Base-by-base conservation (phyloP, 2,113 vertebrate species). In the Lycocorax pyrrhopterus region DNA sequence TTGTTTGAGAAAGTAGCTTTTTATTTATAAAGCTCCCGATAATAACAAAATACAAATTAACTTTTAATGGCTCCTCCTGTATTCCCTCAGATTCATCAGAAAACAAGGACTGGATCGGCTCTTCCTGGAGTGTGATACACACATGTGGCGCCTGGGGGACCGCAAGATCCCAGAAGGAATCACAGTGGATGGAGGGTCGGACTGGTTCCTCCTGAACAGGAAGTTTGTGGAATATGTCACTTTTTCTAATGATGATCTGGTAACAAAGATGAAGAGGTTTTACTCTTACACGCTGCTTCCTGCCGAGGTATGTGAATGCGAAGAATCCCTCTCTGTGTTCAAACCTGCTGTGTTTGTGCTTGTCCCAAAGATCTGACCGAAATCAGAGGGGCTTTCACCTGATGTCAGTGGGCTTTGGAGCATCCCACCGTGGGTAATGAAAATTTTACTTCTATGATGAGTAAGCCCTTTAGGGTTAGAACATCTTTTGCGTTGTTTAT, bases 111-210 rank as follows among this genome's bases (percentile, higher is more conserved):
- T 99, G 92, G 99, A 99, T 64, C 97, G 99, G 51, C 98, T 99
- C 11, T 99, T 99, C 97, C 98, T 98, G 53, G 99, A 99, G 96
- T 99, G 99, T 0, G 99, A 99, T 19, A 99, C 99, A 1, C 99
- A 99, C 98, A 99, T 99, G 99, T 99, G 99, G 99, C 98, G 99
- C 71, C 98, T 99, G 43, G 99, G 99, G 2, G 99, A 99, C 96
- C 97, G 99, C 59, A 98, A 98, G 93, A 99, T 99, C 96, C 99
- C 99, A 0, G 99, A 99, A 58, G 99, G 99, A 93, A 98, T 99
- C 19, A 96, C 99, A 0, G 99, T 99, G 0, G 99, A 99, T 7
- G 99, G 99, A 0, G 99, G 99, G 3, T 99, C 99, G 0, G 99
- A 99, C 79, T 99, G 99, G 99, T 99, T 99, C 95, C 98, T 99